Conservation (phyloP, 2,888 invertebrate species). For the Thymelicus acteon region DNA sequence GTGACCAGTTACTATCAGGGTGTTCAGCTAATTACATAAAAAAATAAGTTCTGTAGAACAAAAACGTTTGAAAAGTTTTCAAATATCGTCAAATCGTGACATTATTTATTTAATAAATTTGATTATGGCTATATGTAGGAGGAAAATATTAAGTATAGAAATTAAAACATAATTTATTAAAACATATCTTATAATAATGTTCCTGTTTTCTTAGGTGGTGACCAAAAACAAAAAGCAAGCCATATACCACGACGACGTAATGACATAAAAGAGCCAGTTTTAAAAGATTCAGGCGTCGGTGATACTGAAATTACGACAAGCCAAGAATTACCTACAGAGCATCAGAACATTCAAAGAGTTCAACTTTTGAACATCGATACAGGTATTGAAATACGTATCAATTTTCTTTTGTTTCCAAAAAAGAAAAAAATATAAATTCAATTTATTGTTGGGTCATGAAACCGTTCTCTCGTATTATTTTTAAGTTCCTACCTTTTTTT, state of each 20-base stretch:
- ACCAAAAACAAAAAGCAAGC: conserved; percentile 53
- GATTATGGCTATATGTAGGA: too few relatives aligned
- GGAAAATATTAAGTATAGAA: too few relatives aligned
- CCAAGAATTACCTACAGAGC: conserved; percentile 40
- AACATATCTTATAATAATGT: background rate
- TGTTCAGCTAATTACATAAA: too few relatives aligned
- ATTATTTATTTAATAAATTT: too few relatives aligned
- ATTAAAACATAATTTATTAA: background rate
- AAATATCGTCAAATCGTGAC: too few relatives aligned
- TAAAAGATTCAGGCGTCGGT: conserved; percentile 37
- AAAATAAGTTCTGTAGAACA: too few relatives aligned
- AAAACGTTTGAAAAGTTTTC: too few relatives aligned
- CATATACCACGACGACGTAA: conserved; percentile 56
- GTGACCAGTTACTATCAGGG: too few relatives aligned
- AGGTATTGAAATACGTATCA: conserved; percentile 48
- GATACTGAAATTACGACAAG: conserved; percentile 17
- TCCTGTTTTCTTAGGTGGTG: conserved; percentile 3
- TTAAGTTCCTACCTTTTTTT: background rate
- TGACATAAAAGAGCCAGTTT: conserved; percentile 38
- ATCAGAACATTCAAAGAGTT: conserved; percentile 58
- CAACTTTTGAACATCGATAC: conserved; percentile 55
- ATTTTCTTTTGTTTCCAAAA: too few relatives aligned
- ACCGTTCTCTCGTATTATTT: too few relatives aligned
- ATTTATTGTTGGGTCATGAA: too few relatives aligned
- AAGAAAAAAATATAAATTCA: too few relatives aligned